A percentile compares a stretch with the other conserved stretches of the same genome.
These are phyloP conservation scores for Calliphora vicina DNA, from an alignment of 1,140 invertebrate species.

Conservation along the genomic window DNA sequence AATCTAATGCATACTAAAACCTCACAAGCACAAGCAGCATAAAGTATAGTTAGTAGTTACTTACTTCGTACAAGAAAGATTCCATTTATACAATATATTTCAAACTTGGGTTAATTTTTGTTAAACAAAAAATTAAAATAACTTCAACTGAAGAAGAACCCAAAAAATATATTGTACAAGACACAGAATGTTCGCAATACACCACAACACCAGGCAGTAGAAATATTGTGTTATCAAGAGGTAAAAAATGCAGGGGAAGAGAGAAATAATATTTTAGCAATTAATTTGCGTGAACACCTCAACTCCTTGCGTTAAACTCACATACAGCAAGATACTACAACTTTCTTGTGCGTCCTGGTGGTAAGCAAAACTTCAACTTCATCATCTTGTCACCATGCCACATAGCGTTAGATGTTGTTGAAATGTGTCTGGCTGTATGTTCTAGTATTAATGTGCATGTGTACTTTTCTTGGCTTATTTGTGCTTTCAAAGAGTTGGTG, in stretches of 20 bases:
- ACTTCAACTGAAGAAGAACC: background rate
- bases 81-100: background rate
- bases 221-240: background rate
- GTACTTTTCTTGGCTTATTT: background rate
- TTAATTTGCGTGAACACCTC: conserved; percentile 23
- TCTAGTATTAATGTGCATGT: background rate
- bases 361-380: conserved; percentile 6
- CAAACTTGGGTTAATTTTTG: background rate
- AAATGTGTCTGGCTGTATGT: background rate
- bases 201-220: background rate
- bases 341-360: background rate
- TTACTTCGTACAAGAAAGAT: background rate
- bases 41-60: no score
- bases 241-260: background rate
- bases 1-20: background rate
- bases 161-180: background rate
- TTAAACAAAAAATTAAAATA: background rate
- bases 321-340: background rate
- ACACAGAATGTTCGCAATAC: background rate
- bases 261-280: conserved; percentile 29
- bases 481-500: background rate
- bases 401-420: conserved; percentile 1
- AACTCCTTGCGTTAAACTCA: background rate
- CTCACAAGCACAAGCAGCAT: background rate
- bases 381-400: conserved; percentile 12